Evolutionary conservation across 2,113 vertebrate species (phyloP), one percentile per base, ranked within the genome.

Genomic region (Rhinoderma darwinii): DNA sequence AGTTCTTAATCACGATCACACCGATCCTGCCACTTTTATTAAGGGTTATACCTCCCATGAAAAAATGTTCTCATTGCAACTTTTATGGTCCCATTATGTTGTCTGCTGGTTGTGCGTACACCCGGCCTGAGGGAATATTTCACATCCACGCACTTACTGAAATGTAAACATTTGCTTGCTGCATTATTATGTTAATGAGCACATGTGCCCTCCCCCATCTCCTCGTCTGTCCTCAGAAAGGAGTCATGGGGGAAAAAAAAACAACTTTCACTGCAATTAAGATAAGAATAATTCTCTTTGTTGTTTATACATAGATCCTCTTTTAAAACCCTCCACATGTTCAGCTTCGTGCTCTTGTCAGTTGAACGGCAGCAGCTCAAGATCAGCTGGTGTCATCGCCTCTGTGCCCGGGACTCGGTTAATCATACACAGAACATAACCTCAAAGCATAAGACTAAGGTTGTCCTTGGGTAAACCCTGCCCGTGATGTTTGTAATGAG

Each of bases 361-460:
- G 44, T 78, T 76, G 83, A 76, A 84, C 72, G 43, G 72, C 51
- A 66, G 37, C 80, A 63, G 70, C 51, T 43, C 5, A 30, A 50
- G 75, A 80, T 79, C 84, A 80, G 84, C 84, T 85, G 84, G 51
- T 76, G 35, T 61, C 70, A 43, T 61, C 70, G 43, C 18, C 66
- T 81, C 50, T 32, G 39, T 77, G 73, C 73, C 72, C 56, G 8
- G 39, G 56, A 85, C 84, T 76, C 37, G 41, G 84, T 77, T 85
- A 86, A 86, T 86, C 61, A 86, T 85, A 77, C 70, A 78, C 84
- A 79, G 84, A 70, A 54, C 75, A 51, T 59, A 86, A 79, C 61
- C 84, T 86, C 74, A 51, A 78, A 70, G 43, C 61, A 66, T 54
- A 50, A 86, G 37, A 61, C 59, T 47, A 78, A 27, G 18, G 54